Conservation (phyloP, 2,888 invertebrate species). For the Athetis lepigone region DNA sequence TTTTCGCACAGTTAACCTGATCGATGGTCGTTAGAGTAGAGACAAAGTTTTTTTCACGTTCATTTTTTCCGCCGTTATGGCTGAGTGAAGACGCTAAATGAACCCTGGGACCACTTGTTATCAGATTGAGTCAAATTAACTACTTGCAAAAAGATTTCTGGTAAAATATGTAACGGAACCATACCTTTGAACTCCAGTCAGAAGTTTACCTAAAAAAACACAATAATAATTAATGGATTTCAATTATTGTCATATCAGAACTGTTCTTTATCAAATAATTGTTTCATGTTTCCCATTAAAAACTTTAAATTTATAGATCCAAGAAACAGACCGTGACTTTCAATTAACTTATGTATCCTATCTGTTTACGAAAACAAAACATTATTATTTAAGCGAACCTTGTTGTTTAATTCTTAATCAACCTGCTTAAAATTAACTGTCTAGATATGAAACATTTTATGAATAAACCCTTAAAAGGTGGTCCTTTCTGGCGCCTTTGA, state of each 20-base stretch:
- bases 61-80: constrained; percentile 24
- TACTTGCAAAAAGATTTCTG: constrained; percentile 25
- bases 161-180: constrained; percentile 27
- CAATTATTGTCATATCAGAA: constrained; percentile 1
- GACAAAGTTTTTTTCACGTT: constrained; percentile 18
- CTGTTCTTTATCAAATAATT: neutral
- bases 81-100: constrained; percentile 50
- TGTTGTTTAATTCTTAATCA: constrained; percentile 1
- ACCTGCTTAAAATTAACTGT: constrained; percentile 2
- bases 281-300: constrained; percentile 2
- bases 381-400: neutral
- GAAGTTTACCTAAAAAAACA: neutral
- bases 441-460: constrained; percentile 25
- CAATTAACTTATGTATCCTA: neutral
- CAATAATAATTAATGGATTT: constrained; percentile 11
- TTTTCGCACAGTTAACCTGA: constrained; percentile 22
- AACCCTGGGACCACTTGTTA: constrained; percentile 41
- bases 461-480: constrained; percentile 19
- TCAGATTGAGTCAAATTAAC: constrained; percentile 45
- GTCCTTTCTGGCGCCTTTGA: constrained; percentile 58
- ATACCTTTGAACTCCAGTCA: neutral
- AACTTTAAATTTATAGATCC: neutral
- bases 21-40: constrained; percentile 17
- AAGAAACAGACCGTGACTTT: neutral
- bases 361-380: constrained; percentile 1